phyloP scores from a whole-genome alignment of 2,888 invertebrate species.

The Cataglyphis livida region DNA sequence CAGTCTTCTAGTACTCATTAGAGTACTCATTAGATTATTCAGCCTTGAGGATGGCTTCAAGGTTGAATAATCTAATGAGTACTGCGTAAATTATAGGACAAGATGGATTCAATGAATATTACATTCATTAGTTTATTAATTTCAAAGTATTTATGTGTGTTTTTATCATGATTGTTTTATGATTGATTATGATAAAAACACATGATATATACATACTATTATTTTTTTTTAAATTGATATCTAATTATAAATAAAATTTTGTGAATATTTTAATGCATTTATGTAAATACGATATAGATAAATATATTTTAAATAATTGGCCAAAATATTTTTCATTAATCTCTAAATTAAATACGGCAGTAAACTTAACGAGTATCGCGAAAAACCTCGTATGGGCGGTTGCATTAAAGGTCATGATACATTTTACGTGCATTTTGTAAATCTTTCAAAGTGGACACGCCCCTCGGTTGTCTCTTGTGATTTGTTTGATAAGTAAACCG shows the following conservation, averaged over 20 bases:
- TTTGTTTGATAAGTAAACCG: slow-evolving; percentile 58
- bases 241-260: background rate
- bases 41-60: no score
- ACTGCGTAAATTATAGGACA: background rate
- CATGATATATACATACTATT: background rate
- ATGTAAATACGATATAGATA: background rate
- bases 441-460: slow-evolving; percentile 24
- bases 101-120: background rate
- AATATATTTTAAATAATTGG: background rate
- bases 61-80: background rate
- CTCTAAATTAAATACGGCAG: background rate
- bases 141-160: background rate
- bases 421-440: slow-evolving; percentile 38
- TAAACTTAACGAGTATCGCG: background rate
- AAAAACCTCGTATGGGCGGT: slow-evolving; percentile 10
- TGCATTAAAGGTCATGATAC: slow-evolving; percentile 4
- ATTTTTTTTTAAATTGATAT: background rate
- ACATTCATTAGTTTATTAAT: background rate
- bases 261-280: background rate
- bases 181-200: background rate
- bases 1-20: no score
- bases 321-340: background rate
- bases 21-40: no score
- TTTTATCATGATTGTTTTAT: background rate
- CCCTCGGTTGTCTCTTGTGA: slow-evolving; percentile 56